Conservation (phyloP, 1,140 invertebrate species). For the Cylas formicarius region DNA sequence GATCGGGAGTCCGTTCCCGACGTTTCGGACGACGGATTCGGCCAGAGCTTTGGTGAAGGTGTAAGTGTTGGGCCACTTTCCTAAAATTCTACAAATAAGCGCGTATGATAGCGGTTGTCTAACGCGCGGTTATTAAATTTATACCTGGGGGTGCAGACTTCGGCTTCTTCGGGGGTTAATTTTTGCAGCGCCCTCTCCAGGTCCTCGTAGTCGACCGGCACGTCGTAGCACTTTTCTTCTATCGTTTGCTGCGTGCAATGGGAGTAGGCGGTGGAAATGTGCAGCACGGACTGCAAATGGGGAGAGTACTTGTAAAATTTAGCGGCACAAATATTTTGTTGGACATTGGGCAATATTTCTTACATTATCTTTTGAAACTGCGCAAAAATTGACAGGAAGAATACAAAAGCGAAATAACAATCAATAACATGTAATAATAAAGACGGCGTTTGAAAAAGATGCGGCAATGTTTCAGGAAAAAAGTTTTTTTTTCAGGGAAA, state of each 20-base stretch:
- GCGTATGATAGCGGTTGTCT: no score
- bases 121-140: neutral
- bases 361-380: no score
- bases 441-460: no score
- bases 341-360: no score
- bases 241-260: constrained; percentile 53
- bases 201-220: constrained; percentile 56
- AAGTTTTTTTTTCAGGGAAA: no score
- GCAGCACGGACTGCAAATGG: constrained; percentile 30
- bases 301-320: no score
- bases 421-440: no score
- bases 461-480: no score
- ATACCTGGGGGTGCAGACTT: constrained; percentile 49
- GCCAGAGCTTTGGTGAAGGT: constrained; percentile 76
- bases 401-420: no score
- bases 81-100: constrained; percentile 26
- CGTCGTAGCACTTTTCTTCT: constrained; percentile 62
- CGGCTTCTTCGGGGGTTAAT: constrained; percentile 47
- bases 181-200: constrained; percentile 48
- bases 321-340: no score
- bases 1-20: constrained; percentile 54
- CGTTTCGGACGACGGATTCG: constrained; percentile 59
- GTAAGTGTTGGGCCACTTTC: constrained; percentile 73
- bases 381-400: no score
- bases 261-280: constrained; percentile 59